A percentile compares a stretch with the other conserved stretches of the same genome.
These are phyloP conservation scores for Xiphophorus hellerii DNA, from an alignment of 2,113 vertebrate species.

Conservation along the genomic window DNA sequence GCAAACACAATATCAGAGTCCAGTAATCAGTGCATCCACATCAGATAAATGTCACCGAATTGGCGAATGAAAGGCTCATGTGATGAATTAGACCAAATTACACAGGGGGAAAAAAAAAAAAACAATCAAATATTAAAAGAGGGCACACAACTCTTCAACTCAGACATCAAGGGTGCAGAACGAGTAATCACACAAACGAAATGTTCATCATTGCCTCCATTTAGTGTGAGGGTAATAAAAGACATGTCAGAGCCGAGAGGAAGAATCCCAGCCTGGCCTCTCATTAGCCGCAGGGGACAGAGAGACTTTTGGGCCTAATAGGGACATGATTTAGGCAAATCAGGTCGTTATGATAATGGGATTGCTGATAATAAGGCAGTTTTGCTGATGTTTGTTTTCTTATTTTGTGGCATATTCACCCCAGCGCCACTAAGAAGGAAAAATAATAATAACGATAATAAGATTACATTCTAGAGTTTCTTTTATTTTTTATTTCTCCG, in stretches of 20 bases:
- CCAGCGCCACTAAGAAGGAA: conserved; percentile 45
- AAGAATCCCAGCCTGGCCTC: conserved; percentile 60
- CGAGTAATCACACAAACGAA: conserved; percentile 73
- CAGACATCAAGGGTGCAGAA: conserved; percentile 79
- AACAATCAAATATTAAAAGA: conserved; percentile 86
- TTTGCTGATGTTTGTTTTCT: conserved; percentile 78
- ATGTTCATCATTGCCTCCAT: conserved; percentile 81
- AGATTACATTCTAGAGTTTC: conserved; percentile 50
- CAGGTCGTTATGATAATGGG: conserved; percentile 78
- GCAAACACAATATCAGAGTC: conserved; percentile 65
- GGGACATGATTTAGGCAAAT: conserved; percentile 79
- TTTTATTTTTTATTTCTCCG: conserved; percentile 70
- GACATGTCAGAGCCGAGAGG: conserved; percentile 76
- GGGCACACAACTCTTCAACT: conserved; percentile 73
- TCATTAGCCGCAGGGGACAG: conserved; percentile 76
- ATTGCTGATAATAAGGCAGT: conserved; percentile 75
- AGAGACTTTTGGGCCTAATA: conserved; percentile 73
- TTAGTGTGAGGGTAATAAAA: conserved; percentile 85
- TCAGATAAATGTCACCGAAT: conserved; percentile 76
- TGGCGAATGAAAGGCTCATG: conserved; percentile 75
- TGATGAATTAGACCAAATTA: conserved; percentile 87
- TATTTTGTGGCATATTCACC: conserved; percentile 72
- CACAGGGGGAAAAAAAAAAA: conserved; percentile 43
- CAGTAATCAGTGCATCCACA: conserved; percentile 74
- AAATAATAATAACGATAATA: background rate